Base-by-base conservation (phyloP, 92 coral and sea anemone genomes). In the Nematostella vectensis region DNA sequence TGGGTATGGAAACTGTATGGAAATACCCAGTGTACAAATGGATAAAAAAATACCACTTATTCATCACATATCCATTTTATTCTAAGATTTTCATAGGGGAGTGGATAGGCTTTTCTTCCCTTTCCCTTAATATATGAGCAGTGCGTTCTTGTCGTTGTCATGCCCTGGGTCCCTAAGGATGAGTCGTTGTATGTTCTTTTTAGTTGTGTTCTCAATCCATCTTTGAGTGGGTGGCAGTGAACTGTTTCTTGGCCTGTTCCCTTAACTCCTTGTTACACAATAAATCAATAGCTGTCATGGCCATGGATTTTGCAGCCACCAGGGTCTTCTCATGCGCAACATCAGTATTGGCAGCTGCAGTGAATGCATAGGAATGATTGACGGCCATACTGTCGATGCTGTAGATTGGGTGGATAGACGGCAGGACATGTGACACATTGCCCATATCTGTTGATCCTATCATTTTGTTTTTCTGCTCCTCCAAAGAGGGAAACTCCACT, bases 211-310 rank as follows among this genome's bases (percentile, higher is more conserved):
- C 15, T 33, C 40, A 45, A 22, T 45, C 51, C 11, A 8, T 45
- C 21, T 45, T 45, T 11, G 42, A 2, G 17, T 68, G 37, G 26
- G 61, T 28, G 24, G 58, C 53, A 11, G 22, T 48, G 50, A 81
- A 82, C 21, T 71, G 78, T 1, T 56, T 47, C 25, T 58, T 58
- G 4, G 77, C 51, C 44, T 62, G 25, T 29, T 56, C 55, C 38
- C 76, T 47, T 28, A 74, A 17, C 18, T 77, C 75, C 20, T 79
- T 60, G 26, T 68, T 62, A 42, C 85, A 86, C 20, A 81, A 44
- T 22, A 86, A 69, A 67, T 86, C 96, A 47, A 86, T 71, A 8
- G 88, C 85, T 17, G 96, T 86, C 88, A 86, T 76, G 10, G 85
- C 96, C 79, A 86, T 51, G 22, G 81, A 69, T 50, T 86, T 86